phyloP scores from a whole-genome alignment of 2,797 vertebrate species.

The Sebastes kiyomatsui region DNA sequence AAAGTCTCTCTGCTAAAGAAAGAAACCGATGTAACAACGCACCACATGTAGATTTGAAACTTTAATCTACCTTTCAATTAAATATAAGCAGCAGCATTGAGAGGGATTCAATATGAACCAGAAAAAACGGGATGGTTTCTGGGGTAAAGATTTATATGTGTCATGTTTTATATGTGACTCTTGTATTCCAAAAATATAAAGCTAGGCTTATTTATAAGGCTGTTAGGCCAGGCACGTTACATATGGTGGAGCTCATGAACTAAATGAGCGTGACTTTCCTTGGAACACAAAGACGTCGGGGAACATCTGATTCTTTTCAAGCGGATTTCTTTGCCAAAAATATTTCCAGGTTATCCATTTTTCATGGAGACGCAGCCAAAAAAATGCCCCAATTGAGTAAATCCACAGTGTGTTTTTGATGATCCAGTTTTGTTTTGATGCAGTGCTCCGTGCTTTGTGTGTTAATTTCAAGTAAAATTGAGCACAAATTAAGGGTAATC shows the following conservation, averaged over 20 bases:
- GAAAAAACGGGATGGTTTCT: neutral
- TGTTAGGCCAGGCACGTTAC: neutral
- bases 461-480: neutral
- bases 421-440: neutral
- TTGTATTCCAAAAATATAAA: neutral
- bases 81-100: constrained; percentile 42
- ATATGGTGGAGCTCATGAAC: neutral
- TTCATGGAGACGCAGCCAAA: neutral
- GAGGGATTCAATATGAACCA: constrained; percentile 1
- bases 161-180: neutral
- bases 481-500: neutral
- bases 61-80: constrained; percentile 62
- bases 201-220: neutral
- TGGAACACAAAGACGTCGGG: too few species aligned
- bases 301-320: neutral
- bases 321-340: neutral
- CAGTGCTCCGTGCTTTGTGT: neutral
- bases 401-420: neutral
- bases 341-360: neutral
- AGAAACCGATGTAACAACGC: constrained; percentile 35
- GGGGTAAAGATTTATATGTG: neutral
- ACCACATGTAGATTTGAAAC: constrained; percentile 62
- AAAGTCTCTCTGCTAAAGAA: constrained; percentile 12
- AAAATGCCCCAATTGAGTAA: neutral
- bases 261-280: neutral